A percentile compares a stretch with the other conserved stretches of the same genome.
Evolutionary conservation across 2,113 vertebrate genomes (phyloP).

Genomic region (Ptilonorhynchus violaceus): DNA sequence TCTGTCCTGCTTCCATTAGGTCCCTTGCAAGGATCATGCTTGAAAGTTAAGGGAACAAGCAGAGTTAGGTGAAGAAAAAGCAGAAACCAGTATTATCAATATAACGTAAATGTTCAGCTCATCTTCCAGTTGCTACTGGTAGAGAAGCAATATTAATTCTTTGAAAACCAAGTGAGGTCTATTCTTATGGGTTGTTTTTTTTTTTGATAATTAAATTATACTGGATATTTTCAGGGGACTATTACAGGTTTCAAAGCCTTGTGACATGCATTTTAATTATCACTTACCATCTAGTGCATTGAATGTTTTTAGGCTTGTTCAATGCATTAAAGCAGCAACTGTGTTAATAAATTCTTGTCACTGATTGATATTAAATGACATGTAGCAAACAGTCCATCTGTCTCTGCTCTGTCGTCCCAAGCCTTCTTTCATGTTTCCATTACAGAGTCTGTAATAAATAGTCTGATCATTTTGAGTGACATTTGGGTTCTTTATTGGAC

Average conservation of each 20-base stretch:
- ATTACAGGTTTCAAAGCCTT: background rate
- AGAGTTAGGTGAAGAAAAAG: background rate
- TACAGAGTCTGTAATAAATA: constrained; percentile 46
- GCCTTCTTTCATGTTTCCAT: constrained; percentile 27
- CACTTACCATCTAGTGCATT: background rate
- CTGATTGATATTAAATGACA: constrained; percentile 40
- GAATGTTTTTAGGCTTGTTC: background rate
- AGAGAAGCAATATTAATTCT: background rate
- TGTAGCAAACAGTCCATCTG: constrained; percentile 1
- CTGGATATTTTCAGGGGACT: background rate
- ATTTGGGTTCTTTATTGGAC: constrained; percentile 44
- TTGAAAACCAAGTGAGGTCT: background rate
- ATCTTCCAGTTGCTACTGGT: background rate
- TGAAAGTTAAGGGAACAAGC: background rate
- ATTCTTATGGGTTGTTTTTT: background rate
- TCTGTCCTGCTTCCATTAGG: background rate
- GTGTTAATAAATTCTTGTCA: constrained; percentile 25
- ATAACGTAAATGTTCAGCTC: background rate
- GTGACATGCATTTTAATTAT: background rate
- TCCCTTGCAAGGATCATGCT: background rate
- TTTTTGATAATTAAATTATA: background rate
- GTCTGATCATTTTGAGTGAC: constrained; percentile 50
- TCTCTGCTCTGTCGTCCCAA: background rate
- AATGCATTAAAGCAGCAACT: background rate
- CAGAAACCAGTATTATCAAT: background rate